Conservation (phyloP, 2,113 vertebrate genomes). For the Megaceryle maxima region DNA sequence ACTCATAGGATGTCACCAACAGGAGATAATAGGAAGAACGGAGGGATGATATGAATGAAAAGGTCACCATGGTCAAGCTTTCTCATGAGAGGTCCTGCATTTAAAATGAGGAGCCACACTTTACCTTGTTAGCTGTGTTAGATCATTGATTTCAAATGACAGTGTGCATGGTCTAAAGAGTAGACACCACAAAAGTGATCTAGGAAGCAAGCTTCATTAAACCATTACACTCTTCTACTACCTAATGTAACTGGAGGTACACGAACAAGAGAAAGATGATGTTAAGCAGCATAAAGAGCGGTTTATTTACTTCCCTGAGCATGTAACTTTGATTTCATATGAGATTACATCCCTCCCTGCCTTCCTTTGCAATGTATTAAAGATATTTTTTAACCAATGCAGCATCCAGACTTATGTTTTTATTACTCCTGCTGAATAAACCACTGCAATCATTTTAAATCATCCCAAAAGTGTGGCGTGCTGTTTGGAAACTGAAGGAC, state of each 20-base stretch:
- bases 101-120: background rate
- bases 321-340: background rate
- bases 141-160: background rate
- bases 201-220: background rate
- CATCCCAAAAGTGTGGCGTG: rapidly evolving
- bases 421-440: background rate
- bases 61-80: background rate
- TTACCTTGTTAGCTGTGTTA: background rate
- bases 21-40: background rate
- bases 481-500: background rate
- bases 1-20: background rate
- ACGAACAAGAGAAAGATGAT: background rate
- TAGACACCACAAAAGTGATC: background rate
- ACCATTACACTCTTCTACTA: background rate
- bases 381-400: background rate
- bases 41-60: background rate
- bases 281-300: background rate
- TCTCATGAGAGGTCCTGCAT: background rate
- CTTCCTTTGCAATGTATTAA: background rate
- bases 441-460: background rate
- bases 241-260: background rate
- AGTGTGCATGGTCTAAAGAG: background rate
- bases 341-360: background rate
- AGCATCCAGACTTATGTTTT: background rate
- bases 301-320: background rate